Evolutionary conservation across 2,888 invertebrate species (phyloP), one percentile per base, ranked within the genome.

Genomic region (Drosophila phalerata): DNA sequence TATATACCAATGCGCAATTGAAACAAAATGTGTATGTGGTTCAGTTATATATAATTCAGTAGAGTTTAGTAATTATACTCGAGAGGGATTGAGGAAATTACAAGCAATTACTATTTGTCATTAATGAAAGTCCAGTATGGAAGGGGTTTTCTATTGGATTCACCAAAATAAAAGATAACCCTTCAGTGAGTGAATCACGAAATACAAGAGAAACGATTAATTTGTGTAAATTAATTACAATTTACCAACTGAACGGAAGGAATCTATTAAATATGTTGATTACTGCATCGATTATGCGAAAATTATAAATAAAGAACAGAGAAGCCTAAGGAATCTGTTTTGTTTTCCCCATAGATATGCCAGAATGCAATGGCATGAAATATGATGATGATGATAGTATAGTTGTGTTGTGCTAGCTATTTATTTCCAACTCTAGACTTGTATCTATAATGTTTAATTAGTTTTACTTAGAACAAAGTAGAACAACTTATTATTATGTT

Each of bases 101-200:
- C 85, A 69, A 81, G 85, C 79, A 85, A 83, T 87, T 87, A 81
- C 81, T 85, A 84, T 81, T 83, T 85, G 81, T 76, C 85, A 81
- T 81, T 84, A 82, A 79, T 75, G 74, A 42, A 25, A 38, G 53
- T 32, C 43, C 42, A 48, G 52, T 45, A 19, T 28, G 58, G 30
- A 56, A 42, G 28, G 62, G 47, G 25, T 47, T 69, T 77, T 67
- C 60, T 61, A 64, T 69, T 61, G 63, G 52, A 52, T 28, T 53
- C 34, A 37, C 9, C 30, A 30, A 30, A 61, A 32, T 11, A 38
- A 79, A 75, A 63, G 60, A 68, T 69, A 81, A 61, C 61, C 77
- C 82, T 75, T 71, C 68, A 49, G 64, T 66, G 69, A 57, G 63
- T 52, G 69, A 81, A 84, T 74, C 64, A 71, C 70, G 73, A 85